phyloP scores from a whole-genome alignment of 1,140 invertebrate species.

The Ceratina calcarata region DNA sequence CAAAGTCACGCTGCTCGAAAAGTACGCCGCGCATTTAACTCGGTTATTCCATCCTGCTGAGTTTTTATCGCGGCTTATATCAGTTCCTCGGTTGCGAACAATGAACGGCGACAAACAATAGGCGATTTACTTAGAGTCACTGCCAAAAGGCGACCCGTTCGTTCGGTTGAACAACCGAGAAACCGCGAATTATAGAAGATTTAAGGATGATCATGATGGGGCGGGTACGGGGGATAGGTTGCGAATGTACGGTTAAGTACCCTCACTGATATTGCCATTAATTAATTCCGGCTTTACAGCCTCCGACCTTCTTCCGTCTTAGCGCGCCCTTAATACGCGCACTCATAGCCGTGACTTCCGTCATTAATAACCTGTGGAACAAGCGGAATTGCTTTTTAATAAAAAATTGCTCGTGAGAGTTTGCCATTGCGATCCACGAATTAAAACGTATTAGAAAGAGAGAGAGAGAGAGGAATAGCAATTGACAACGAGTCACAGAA shows the following conservation, averaged over 20 bases:
- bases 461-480: not conserved
- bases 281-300: constrained; percentile 55
- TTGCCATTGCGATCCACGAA: not conserved
- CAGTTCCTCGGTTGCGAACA: not conserved
- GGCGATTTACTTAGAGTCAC: not conserved
- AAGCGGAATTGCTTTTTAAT: constrained; percentile 31
- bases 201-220: constrained; percentile 1
- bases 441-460: not conserved
- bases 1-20: not conserved
- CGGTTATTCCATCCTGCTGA: constrained; percentile 3
- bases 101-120: not conserved
- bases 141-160: not conserved
- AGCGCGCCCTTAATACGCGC: constrained; percentile 20
- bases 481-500: not conserved
- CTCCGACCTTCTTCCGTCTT: constrained; percentile 44
- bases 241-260: constrained; percentile 47
- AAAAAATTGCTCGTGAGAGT: constrained; percentile 4
- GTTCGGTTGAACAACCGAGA: not conserved
- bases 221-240: not conserved
- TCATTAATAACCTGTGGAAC: constrained; percentile 38
- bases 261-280: constrained; percentile 50
- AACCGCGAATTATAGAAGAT: constrained; percentile 9
- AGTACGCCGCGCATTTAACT: not conserved
- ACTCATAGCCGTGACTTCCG: constrained; percentile 37
- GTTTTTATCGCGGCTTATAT: not conserved